Base-by-base conservation (phyloP, 1,140 invertebrate genomes). In the Leptoteleia sp. region DNA sequence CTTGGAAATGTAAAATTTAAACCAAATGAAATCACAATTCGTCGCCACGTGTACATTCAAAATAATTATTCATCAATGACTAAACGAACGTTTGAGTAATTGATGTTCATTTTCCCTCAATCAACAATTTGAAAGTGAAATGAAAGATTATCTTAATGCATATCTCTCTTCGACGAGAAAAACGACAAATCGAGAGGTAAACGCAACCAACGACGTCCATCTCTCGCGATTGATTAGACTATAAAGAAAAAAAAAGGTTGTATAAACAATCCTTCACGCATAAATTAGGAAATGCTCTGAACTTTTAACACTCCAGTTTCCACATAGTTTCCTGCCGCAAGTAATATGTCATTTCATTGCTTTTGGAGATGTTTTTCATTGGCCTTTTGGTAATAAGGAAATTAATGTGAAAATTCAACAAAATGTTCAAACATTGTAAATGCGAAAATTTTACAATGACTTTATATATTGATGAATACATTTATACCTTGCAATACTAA, bases 241-340 rank as follows among this genome's bases (percentile, higher is more conserved):
- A 70, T 64, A n/a, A n/a, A n/a, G n/a, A n/a, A n/a, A n/a, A n/a
- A 45, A 47, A 65, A 57, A 64, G 50, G 47, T 71, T 72, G 61
- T 79, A 52, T 73, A 62, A 71, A 76, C 47, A 62, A 65, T 54
- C 27, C 17, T 73, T 79, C 16, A 67, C 15, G 35, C 16, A 57
- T 75, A 75, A 67, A 52, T 43, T n/a, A 19, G 43, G 45, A 76
- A 61, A 67, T 43, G 64, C 73, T 81, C 76, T 73, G 76, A 82
- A 80, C 79, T 83, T 85, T 86, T 87, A 85, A 85, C 83, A 85
- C 76, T 83, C 73, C 68, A 75, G 72, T 81, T 81, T 83, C 35
- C 77, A 73, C 54, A 85, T 82, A 86, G 84, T 87, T 87, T 84
- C 85, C 86, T 79, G 79, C 82, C 82, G 77, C 75, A 80, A 77